Base-by-base conservation (phyloP, 2,797 vertebrate species). In the Poecilia wingei region DNA sequence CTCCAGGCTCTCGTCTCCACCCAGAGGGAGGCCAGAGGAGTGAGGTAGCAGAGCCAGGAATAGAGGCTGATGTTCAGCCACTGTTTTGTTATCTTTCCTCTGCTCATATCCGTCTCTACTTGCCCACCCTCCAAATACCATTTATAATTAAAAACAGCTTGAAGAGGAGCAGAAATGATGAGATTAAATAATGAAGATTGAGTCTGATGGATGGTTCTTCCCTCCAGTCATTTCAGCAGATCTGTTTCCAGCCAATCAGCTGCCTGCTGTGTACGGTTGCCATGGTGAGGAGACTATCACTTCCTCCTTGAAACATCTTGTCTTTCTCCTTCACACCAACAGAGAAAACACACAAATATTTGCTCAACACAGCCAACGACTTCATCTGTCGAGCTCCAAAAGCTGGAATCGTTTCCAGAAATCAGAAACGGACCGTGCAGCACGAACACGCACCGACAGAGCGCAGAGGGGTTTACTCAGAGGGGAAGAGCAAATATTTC, bases 11-110 rank as follows among this genome's bases (percentile, higher is more conserved):
- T 20, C 20, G 5, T 46, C 79, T 80, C 71, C 66, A 83, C 75
- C 33, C 77, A 69, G 87, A 78, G 25, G 69, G 86, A 83, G 81
- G 81, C 87, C 91, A 76, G 77, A 83, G 81, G 47, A 85, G 87
- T 92, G 93, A 94, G 78, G 83, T 83, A 91, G 72, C 41, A 78
- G 28, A 71, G 82, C 88, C 92, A 87, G 91, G 92, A 95, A 96
- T 93, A 95, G 94, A 92, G 86, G 68, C 85, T 88, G 91, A 93
- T 90, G 88, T 82, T 85, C 84, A 73, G 82, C 46, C 79, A 76
- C 73, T 46, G 57, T 76, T 61, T 51, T 78, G 83, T 87, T 89
- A 92, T 90, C 74, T 41, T 70, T 71, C 72, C 49, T 82, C 70
- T 77, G 43, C 55, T 82, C 45, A 9, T 80, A 86, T 16, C 25